These are phyloP conservation scores for Drosophila oshimai DNA, from an alignment of 1,140 invertebrate species.

Conservation along the genomic window DNA sequence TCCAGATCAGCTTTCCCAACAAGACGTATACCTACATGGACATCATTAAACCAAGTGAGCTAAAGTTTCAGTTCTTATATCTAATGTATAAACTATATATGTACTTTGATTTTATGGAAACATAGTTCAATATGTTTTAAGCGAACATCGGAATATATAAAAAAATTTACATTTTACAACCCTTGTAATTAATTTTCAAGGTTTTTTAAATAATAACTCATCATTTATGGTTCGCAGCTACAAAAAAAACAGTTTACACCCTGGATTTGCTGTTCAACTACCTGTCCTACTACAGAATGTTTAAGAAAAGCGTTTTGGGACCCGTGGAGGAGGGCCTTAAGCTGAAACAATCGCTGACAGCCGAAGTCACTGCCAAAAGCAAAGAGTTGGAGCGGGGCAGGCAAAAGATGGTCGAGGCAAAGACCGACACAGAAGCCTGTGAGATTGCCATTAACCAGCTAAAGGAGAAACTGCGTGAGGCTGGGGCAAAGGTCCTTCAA, in stretches of 20 bases:
- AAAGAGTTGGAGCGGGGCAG: conserved; percentile 33
- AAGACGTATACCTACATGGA: conserved; percentile 60
- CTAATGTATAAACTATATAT: neutral
- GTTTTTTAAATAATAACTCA: no score
- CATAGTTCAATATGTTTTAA: no score
- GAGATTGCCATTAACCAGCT: conserved; percentile 23
- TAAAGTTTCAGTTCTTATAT: no score
- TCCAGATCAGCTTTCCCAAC: conserved; percentile 56
- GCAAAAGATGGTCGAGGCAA: neutral
- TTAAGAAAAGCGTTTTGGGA: conserved; percentile 46
- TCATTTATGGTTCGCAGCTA: conserved; percentile 32
- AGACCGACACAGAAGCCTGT: conserved; percentile 2
- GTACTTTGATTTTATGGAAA: no score
- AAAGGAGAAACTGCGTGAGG: conserved; percentile 13
- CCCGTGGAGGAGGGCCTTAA: conserved; percentile 36
- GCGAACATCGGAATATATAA: no score
- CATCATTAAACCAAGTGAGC: conserved; percentile 59
- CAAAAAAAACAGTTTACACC: conserved; percentile 50
- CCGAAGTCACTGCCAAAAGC: conserved; percentile 16
- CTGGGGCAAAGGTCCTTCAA: conserved; percentile 5
- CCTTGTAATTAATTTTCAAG: no score
- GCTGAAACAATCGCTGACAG: conserved; percentile 24
- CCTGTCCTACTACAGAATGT: conserved; percentile 59
- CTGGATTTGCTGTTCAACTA: conserved; percentile 64
- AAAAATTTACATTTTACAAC: no score